Percentiles rank a stretch among this genome's conserved stretches.
phyloP scores from a whole-genome alignment of 2,113 vertebrate genomes.

The Oryzias woworae region DNA sequence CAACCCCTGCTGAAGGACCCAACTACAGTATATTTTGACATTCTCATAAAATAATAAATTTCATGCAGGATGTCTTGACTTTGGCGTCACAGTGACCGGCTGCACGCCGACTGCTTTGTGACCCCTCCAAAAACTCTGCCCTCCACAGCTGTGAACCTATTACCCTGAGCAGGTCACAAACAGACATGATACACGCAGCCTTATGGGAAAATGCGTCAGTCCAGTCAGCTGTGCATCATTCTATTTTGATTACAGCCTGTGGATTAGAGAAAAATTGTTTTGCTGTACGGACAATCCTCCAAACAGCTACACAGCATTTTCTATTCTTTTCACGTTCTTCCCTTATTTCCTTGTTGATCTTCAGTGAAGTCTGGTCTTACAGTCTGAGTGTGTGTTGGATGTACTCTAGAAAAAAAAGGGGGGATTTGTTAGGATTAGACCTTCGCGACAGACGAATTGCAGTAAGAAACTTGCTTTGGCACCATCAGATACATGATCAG shows the following conservation, averaged over 20 bases:
- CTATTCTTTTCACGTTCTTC: constrained; percentile 30
- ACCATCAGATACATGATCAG: constrained; percentile 69
- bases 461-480: constrained; percentile 55
- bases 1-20: too few relatives aligned
- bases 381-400: constrained; percentile 35
- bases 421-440: constrained; percentile 72
- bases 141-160: constrained; percentile 40
- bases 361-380: constrained; percentile 17
- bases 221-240: constrained; percentile 32
- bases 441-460: constrained; percentile 54
- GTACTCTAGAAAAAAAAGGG: constrained; percentile 51
- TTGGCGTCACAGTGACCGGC: constrained; percentile 6
- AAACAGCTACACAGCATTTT: constrained; percentile 39
- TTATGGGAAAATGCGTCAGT: constrained; percentile 64
- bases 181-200: constrained; percentile 36
- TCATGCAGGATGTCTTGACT: background rate
- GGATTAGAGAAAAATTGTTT: constrained; percentile 64
- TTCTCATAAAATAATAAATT: too few relatives aligned
- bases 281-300: constrained; percentile 44
- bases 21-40: too few relatives aligned
- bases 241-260: constrained; percentile 56
- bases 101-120: constrained; percentile 32
- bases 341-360: constrained; percentile 37
- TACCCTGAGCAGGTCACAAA: constrained; percentile 46
- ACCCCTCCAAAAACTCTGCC: constrained; percentile 41